These are phyloP conservation scores for Lysandra coridon DNA, from an alignment of 2,888 invertebrate genomes.

Conservation along the genomic window DNA sequence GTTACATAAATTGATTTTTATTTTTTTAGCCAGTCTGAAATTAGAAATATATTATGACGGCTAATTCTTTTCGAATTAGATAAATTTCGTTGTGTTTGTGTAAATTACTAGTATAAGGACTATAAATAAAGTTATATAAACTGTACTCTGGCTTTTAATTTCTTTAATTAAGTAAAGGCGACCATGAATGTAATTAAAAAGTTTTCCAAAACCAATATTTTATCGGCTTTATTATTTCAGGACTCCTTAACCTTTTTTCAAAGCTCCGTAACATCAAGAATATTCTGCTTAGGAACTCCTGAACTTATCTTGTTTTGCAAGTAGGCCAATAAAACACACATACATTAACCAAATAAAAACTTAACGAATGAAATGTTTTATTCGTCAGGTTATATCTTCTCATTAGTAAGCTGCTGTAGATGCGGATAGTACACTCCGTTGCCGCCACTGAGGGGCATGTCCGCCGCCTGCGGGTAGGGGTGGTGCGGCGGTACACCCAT, in stretches of 20 bases:
- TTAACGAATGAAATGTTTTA: background rate
- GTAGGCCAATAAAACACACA: background rate
- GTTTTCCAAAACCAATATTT: too few relatives aligned
- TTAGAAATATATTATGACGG: slow-evolving; percentile 31
- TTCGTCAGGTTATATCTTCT: slow-evolving; percentile 27
- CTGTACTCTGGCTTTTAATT: slow-evolving; percentile 46
- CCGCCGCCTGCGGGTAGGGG: slow-evolving; percentile 60
- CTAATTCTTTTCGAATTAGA: slow-evolving; percentile 51
- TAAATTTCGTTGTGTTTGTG: slow-evolving; percentile 77
- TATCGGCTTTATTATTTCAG: too few relatives aligned
- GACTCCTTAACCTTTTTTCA: too few relatives aligned
- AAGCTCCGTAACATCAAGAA: too few relatives aligned
- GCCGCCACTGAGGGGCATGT: slow-evolving; percentile 42
- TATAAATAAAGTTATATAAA: slow-evolving; percentile 76
- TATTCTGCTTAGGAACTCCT: too few relatives aligned
- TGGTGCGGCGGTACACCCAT: slow-evolving; percentile 71
- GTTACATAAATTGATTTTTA: background rate
- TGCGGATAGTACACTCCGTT: slow-evolving; percentile 55
- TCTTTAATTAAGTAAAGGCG: background rate
- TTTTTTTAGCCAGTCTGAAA: slow-evolving; percentile 7
- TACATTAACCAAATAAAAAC: background rate
- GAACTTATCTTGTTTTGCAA: background rate
- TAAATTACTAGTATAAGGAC: slow-evolving; percentile 72
- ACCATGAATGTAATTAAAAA: too few relatives aligned
- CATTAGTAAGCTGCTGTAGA: slow-evolving; percentile 40